Conservation (phyloP, 2,113 vertebrate species). For the Nasalis larvatus region DNA sequence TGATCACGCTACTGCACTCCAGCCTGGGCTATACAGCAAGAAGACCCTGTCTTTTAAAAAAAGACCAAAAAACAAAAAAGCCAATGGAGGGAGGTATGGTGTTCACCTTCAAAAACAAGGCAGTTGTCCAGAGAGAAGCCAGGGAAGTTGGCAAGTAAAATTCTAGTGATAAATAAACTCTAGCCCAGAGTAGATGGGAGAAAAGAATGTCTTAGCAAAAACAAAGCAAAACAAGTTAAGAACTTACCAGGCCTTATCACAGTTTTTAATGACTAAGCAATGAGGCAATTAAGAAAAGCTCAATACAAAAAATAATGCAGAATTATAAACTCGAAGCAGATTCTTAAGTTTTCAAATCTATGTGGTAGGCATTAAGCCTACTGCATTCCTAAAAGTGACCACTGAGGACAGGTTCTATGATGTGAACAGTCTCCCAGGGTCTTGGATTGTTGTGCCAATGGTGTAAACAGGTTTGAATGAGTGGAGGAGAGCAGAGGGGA, state of each 20-base stretch:
- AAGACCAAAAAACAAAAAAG: too few species aligned
- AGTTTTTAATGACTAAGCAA: neutral
- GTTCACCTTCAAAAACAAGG: neutral
- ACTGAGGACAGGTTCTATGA: neutral
- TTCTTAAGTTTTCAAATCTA: neutral
- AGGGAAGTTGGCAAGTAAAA: neutral
- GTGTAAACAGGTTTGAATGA: neutral
- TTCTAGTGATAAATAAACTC: neutral
- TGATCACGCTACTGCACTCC: too few species aligned
- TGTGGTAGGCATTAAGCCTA: neutral
- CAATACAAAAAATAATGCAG: neutral
- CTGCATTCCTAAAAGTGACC: neutral
- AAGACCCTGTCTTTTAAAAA: too few species aligned
- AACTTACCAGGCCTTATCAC: neutral
- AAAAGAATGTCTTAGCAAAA: neutral
- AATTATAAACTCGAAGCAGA: neutral
- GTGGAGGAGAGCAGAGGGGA: neutral
- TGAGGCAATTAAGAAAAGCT: neutral
- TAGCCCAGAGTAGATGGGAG: neutral
- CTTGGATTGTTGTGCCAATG: too few species aligned
- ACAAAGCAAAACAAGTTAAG: neutral
- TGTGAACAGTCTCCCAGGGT: neutral
- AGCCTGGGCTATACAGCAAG: too few species aligned
- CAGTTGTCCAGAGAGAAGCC: neutral
- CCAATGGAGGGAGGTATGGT: too few species aligned